Evolutionary conservation across 2,797 vertebrate species (phyloP), one percentile per base, ranked within the genome.

Genomic region (Ibycter americanus): DNA sequence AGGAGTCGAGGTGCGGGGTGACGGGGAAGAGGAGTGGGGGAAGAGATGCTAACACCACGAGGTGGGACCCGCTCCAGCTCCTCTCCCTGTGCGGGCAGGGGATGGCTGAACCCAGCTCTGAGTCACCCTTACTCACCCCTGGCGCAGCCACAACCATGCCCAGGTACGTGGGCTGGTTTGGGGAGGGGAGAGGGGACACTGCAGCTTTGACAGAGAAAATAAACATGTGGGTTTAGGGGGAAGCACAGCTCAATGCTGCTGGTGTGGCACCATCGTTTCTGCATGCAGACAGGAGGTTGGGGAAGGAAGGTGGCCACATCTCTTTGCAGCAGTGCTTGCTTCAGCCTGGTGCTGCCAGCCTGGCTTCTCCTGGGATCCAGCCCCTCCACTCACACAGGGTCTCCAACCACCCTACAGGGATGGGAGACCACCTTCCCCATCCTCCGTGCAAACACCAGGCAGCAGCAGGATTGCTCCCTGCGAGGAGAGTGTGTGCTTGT

Each of bases 401-500:
- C 25, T 54, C 34, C 40, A 15, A 14, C 7, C 15, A 56, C 68
- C 34, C 65, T 55, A 10, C 11, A 17, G 44, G 25, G 18, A 38
- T 0, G 0, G 55, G 20, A 42, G 8, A 62, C 4, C 34, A 26
- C 29, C 27, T 36, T 62, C 9, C 29, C 51, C 65, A 12, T 0
- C 62, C 19, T 40, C 44, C 3, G 0, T 16, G 46, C 62, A 26
- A 62, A 54, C n/a, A 31, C 12, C 67, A 52, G 68, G 23, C 1
- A 0, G 46, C 31, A 15, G 68, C 1, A 3, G 74, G 71, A 38
- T 0, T 15, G 40, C 8, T 70, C 73, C 63, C 78, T 22, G 34
- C 3, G 3, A 71, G 77, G 27, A 49, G 9, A 14, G 51, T 1
- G 0, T 1, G 3, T 15, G 62, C 61, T 36, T 0, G 1, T 25